Evolutionary conservation across 2,113 vertebrate species (phyloP).

Genomic region (Osmerus mordax): DNA sequence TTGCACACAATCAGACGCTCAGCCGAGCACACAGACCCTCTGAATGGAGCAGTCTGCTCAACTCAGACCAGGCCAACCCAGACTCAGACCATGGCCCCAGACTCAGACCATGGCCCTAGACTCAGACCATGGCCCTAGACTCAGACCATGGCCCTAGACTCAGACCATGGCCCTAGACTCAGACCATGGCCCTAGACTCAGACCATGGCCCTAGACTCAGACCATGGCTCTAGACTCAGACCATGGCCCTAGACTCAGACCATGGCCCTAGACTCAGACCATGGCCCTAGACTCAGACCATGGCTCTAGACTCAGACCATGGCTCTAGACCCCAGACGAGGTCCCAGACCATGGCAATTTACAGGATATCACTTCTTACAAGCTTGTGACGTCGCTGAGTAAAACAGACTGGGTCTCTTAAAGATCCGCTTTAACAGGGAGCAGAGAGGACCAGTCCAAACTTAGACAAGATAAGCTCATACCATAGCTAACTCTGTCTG

Average conservation of each 20-base stretch:
- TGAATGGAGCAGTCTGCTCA: neutral
- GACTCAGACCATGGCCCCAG: too few relatives aligned
- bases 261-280: too few relatives aligned
- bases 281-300: too few relatives aligned
- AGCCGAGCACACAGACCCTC: conserved; percentile 38
- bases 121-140: too few relatives aligned
- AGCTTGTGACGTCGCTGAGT: neutral
- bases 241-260: neutral
- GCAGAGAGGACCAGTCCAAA: neutral
- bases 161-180: too few relatives aligned
- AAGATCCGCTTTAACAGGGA: neutral
- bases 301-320: too few relatives aligned
- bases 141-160: too few relatives aligned
- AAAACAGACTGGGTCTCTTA: neutral
- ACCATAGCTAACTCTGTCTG: neutral
- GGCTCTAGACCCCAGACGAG: too few relatives aligned
- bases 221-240: neutral
- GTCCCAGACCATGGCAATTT: neutral
- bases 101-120: too few relatives aligned
- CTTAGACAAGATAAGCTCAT: neutral
- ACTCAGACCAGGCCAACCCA: neutral
- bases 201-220: too few relatives aligned
- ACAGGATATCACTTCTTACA: neutral
- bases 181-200: too few relatives aligned
- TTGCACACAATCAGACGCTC: conserved; percentile 51